A percentile compares a stretch with the other conserved stretches of the same genome.
phyloP scores from a whole-genome alignment of 2,113 vertebrate species.

The Phaethon lepturus region DNA sequence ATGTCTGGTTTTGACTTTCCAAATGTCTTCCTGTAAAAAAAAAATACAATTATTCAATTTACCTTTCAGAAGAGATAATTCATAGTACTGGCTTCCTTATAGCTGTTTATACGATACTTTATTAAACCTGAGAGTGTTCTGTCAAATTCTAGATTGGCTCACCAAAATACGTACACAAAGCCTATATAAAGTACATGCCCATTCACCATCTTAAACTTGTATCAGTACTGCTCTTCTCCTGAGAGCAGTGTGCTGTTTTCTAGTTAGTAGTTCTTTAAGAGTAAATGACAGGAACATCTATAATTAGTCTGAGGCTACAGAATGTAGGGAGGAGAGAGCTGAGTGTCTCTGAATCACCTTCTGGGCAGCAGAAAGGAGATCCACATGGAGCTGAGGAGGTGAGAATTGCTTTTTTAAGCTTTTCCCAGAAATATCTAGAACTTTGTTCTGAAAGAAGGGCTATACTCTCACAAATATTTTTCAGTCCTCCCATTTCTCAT shows the following conservation, averaged over 20 bases:
- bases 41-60: neutral
- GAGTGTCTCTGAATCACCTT: neutral
- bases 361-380: neutral
- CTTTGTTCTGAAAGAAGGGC: neutral
- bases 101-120: neutral
- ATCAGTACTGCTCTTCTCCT: neutral
- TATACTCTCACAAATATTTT: neutral
- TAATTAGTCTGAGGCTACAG: neutral
- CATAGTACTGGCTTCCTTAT: neutral
- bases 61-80: neutral
- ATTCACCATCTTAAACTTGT: neutral
- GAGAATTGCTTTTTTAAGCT: neutral
- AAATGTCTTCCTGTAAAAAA: neutral
- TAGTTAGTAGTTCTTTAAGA: neutral
- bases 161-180: neutral
- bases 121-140: neutral
- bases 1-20: neutral
- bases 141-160: neutral
- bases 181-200: neutral
- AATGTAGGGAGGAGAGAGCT: neutral
- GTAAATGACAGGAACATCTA: accelerated
- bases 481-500: neutral
- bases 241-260: neutral
- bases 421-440: neutral
- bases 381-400: neutral